Base-by-base conservation (phyloP, 2,888 invertebrate genomes). In the Leptopilina myrica region DNA sequence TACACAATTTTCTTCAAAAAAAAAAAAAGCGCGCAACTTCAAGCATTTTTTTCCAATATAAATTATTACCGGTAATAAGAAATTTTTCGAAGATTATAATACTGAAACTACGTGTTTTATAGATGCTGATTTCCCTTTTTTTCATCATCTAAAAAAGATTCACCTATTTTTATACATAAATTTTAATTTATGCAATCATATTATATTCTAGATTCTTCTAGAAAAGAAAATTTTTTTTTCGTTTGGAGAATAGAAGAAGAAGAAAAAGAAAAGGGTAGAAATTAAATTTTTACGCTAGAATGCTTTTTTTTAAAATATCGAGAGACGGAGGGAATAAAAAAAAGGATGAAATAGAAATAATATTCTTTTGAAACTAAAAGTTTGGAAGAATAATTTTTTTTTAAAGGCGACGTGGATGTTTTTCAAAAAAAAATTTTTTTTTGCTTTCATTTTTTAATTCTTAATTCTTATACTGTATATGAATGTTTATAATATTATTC, bases 11-110 rank as follows among this genome's bases (percentile, higher is more conserved):
- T 69, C 20, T 14, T 49, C 11, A 6, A 43, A 49, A 20, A 20
- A 43, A 49, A 20, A 20, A 20, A 20, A 49, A 49, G n/a, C n/a
- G 56, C n/a, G 73, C n/a, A 33, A 9, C 56, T 73, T 73, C 33
- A 73, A 56, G 73, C 73, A 73, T 73, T 73, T 73, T 69, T 73
- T 73, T 67, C 56, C 73, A 73, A 73, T 73, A 73, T 14, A 73
- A 9, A 53, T 43, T 43, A n/a, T 15, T n/a, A 14, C 20, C 73
- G 33, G 14, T 67, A 46, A 46, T 73, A 53, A 56, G 53, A 56
- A 33, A 43, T 43, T 43, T 33, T 73, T 73, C 49, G 49, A 49
- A 49, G 49, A 49, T 49, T 49, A 49, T 46, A 11, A 49, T 11
- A 49, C 56, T 73, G 56, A 73, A 33, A 40, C n/a, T 33, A 49